Conservation (phyloP, 2,113 vertebrate species). For the Salvelinus fontinalis region DNA sequence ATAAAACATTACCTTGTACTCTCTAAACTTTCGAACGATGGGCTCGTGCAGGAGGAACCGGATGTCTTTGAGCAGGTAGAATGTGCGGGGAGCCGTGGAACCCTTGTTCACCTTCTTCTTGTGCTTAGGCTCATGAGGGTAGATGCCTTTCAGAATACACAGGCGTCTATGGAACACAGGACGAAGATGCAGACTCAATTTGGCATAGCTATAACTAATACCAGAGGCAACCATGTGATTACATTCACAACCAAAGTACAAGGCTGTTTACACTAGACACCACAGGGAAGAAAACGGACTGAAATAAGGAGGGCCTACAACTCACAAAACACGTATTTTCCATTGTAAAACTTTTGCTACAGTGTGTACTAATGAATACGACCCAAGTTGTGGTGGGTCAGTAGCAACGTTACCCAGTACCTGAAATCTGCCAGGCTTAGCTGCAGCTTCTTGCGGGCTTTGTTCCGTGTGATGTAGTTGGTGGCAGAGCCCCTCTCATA, state of each 20-base stretch:
- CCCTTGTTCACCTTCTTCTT: conserved; percentile 99
- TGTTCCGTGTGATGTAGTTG: conserved; percentile 95
- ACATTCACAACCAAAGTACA: not conserved
- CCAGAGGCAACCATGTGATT: not conserved
- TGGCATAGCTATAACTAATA: not conserved
- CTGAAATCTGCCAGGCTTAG: conserved; percentile 93
- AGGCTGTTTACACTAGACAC: not conserved
- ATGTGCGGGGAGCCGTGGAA: conserved; percentile 88
- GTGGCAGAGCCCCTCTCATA: conserved; percentile 89
- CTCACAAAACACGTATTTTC: too few species aligned
- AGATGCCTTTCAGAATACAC: conserved; percentile 96
- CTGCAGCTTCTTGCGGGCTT: conserved; percentile 91
- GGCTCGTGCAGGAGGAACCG: conserved; percentile 95
- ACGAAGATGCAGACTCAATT: not conserved
- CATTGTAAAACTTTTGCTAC: too few species aligned
- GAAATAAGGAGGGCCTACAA: too few species aligned
- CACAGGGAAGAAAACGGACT: too few species aligned
- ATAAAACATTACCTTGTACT: conserved; percentile 84
- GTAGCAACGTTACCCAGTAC: conserved; percentile 57
- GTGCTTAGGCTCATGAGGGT: conserved; percentile 95
- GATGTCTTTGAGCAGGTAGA: conserved; percentile 95
- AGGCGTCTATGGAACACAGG: conserved; percentile 76
- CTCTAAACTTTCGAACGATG: conserved; percentile 90
- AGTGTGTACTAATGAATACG: not conserved
- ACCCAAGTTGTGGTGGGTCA: not conserved